Percentiles rank a stretch among this genome's conserved stretches.
These are phyloP conservation scores for Scartelaos histophorus DNA, from an alignment of 2,113 vertebrate genomes.

Conservation along the genomic window DNA sequence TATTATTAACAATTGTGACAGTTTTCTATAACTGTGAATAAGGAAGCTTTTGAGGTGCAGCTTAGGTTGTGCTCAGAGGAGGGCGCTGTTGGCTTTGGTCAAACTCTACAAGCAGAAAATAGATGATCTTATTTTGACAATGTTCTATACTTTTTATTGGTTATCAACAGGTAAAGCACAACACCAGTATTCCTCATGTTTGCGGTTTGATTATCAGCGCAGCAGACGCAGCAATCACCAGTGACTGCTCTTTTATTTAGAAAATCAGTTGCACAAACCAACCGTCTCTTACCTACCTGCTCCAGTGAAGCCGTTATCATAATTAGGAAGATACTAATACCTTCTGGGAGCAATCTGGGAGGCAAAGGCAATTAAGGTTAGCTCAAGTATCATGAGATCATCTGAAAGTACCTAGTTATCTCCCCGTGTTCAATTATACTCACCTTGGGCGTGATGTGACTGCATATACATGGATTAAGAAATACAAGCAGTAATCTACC, in stretches of 20 bases:
- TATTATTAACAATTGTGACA: no score
- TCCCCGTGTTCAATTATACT: conserved; percentile 53
- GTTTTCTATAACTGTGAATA: no score
- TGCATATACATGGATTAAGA: conserved; percentile 27
- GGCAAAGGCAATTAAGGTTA: conserved; percentile 60
- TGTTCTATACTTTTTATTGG: conserved; percentile 11
- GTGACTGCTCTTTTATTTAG: conserved; percentile 27
- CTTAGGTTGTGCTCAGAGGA: conserved; percentile 56
- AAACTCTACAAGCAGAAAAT: conserved; percentile 12
- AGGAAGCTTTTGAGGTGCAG: conserved; percentile 16
- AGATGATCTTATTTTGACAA: background rate
- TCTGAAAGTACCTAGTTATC: conserved; percentile 49
- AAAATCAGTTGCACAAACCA: conserved; percentile 12
- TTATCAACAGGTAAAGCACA: no score
- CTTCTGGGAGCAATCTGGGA: conserved; percentile 49
- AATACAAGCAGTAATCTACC: conserved; percentile 6
- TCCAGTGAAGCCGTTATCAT: conserved; percentile 46
- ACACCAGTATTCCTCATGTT: background rate
- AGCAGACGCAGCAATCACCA: conserved; percentile 1
- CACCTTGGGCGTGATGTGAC: conserved; percentile 28
- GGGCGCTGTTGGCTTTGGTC: conserved; percentile 66
- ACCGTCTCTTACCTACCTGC: conserved; percentile 46
- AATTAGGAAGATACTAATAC: conserved; percentile 54
- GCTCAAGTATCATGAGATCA: conserved; percentile 48
- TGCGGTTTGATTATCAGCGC: background rate